Base-by-base conservation (phyloP, 2,797 vertebrate genomes). In the Phoebastria nigripes region DNA sequence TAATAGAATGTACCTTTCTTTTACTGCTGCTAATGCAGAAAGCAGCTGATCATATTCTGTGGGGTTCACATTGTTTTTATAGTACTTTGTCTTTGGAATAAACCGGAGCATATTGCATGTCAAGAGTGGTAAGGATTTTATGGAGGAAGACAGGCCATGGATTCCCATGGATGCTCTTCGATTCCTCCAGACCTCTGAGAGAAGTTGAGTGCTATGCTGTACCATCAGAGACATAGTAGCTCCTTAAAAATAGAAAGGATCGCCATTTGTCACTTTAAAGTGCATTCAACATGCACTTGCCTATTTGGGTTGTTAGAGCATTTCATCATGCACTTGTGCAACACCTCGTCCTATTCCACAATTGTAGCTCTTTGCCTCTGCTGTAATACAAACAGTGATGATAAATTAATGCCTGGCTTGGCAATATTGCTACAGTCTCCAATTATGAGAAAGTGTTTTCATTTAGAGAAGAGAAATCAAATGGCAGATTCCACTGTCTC, bases 11-110 rank as follows among this genome's bases (percentile, higher is more conserved):
- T 87, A 79, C 54, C 65, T 94, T 96, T 89, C 22, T 88, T 95
- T 95, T 73, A 85, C 54, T 66, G 63, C 51, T 86, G 82, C 15
- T 97, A 91, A 96, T 92, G 91, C 51, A 74, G 84, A 96, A 96
- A 95, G 61, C 90, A 94, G 90, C 82, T 83, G 87, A 92, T 84
- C 41, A 1, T 56, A 67, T 70, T 91, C 69, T 65, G 35, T 69
- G 70, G 46, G n/a, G 59, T 31, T 88, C 72, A 76, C 28, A 13
- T 39, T 69, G 77, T 74, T 94, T 92, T 90, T 87, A 44, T 19
- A 78, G 66, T 56, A 69, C n/a, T 89, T 65, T 18, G 19, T 28
- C 73, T 90, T 44, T 88, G 76, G 69, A 96, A 90, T 72, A 93
- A 82, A 85, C 17, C 51, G 87, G 69, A 54, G 16, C 49, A 41